phyloP scores from a whole-genome alignment of 2,113 vertebrate species.

The Neopipo cinnamomea region DNA sequence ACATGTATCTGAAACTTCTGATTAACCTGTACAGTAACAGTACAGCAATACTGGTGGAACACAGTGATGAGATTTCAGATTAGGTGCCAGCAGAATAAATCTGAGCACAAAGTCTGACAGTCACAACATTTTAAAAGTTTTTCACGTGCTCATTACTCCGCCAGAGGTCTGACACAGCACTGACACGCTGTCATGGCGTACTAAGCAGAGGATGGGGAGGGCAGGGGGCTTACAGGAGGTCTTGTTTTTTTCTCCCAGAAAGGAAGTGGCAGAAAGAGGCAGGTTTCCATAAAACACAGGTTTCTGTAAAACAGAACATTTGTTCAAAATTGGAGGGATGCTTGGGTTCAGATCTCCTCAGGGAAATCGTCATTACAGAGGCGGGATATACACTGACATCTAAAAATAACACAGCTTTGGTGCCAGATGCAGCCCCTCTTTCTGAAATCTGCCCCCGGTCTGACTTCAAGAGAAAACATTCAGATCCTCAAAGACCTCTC shows the following conservation, averaged over 20 bases:
- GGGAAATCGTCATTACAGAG: neutral
- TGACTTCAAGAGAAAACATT: neutral
- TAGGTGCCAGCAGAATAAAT: neutral
- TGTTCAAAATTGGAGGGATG: neutral
- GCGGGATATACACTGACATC: neutral
- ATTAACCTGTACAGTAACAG: neutral
- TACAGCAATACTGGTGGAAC: neutral
- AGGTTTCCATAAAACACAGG: neutral
- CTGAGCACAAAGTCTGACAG: neutral
- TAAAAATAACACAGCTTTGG: neutral
- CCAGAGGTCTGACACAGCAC: neutral
- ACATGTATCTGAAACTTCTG: neutral
- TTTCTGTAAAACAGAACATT: neutral
- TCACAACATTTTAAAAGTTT: neutral
- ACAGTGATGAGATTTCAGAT: neutral
- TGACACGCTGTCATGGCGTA: neutral
- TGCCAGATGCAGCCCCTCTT: neutral
- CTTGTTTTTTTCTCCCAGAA: neutral
- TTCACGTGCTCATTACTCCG: neutral
- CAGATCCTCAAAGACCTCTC: slow-evolving; percentile 11
- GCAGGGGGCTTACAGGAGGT: neutral
- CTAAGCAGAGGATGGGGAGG: neutral
- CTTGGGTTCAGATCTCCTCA: neutral
- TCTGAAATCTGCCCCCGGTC: neutral
- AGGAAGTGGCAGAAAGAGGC: neutral